phyloP scores from a whole-genome alignment of 2,888 invertebrate species.

The Notocelia uddmanniana region DNA sequence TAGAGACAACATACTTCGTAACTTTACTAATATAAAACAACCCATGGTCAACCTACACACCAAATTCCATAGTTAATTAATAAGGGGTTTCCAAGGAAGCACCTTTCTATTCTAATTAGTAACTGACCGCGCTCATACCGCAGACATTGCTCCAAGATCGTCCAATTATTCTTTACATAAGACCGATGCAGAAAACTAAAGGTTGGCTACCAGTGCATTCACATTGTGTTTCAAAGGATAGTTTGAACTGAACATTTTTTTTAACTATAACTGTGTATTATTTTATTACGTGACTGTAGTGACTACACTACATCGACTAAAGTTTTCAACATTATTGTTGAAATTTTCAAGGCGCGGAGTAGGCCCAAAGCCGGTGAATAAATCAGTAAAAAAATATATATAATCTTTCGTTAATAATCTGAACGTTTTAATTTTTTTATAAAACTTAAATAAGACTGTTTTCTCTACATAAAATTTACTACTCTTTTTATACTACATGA shows the following conservation, averaged over 20 bases:
- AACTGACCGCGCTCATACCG: conserved; percentile 52
- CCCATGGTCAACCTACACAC: conserved; percentile 6
- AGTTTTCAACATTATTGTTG: no score
- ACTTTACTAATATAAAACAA: neutral
- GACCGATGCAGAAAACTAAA: conserved; percentile 49
- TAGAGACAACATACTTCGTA: neutral
- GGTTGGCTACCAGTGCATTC: conserved; percentile 29
- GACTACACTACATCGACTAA: neutral
- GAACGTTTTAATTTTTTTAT: no score
- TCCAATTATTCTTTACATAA: conserved; percentile 59
- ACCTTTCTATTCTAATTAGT: conserved; percentile 57
- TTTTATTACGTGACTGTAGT: neutral
- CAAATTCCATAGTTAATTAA: conserved; percentile 32
- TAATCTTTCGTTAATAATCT: no score
- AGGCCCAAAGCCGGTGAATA: no score
- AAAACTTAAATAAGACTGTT: no score
- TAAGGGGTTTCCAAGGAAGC: conserved; percentile 40
- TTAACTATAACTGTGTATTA: neutral
- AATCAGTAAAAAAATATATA: no score
- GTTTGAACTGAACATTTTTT: no score
- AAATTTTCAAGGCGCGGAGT: no score
- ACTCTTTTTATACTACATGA: no score
- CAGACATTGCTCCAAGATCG: conserved; percentile 54
- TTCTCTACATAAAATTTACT: no score
- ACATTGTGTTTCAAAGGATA: neutral